Percentiles rank a stretch among this genome's conserved stretches.
Evolutionary conservation across 2,888 invertebrate species (phyloP).

Genomic region (Eudasyphora cyanicolor): DNA sequence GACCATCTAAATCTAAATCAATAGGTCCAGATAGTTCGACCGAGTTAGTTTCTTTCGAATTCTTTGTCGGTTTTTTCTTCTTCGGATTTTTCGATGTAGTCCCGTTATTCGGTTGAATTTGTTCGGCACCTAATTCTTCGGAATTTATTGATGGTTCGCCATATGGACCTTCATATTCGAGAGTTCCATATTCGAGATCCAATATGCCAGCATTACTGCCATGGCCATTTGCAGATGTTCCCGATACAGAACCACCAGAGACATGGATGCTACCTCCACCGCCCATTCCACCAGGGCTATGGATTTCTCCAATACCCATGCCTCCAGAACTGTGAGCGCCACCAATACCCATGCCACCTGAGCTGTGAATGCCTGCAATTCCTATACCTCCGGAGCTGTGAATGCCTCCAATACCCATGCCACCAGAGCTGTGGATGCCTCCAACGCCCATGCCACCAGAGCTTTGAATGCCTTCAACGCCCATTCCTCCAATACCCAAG

Average conservation of each 20-base stretch:
- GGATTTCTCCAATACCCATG: not conserved
- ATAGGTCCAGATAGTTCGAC: constrained; percentile 22
- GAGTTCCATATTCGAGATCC: constrained; percentile 30
- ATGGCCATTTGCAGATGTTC: constrained; percentile 32
- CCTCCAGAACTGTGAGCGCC: not conserved
- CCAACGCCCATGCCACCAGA: not conserved
- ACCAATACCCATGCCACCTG: not conserved
- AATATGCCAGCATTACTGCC: not conserved
- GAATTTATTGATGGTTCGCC: constrained; percentile 5
- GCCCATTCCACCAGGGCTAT: not conserved
- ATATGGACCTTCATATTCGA: too few species aligned
- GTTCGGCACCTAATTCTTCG: constrained; percentile 38
- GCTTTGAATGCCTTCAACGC: not conserved
- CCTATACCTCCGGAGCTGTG: not conserved
- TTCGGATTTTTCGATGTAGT: constrained; percentile 43
- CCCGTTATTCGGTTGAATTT: constrained; percentile 29
- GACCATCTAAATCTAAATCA: constrained; percentile 74
- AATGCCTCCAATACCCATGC: not conserved
- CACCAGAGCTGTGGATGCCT: not conserved
- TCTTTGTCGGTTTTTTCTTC: constrained; percentile 52
- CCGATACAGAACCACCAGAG: too few species aligned
- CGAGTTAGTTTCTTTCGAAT: constrained; percentile 32
- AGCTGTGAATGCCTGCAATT: not conserved
- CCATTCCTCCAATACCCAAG: not conserved
- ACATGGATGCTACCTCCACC: too few species aligned